These are phyloP conservation scores for Gobiocypris rarus DNA, from an alignment of 2,113 vertebrate genomes.

Conservation along the genomic window DNA sequence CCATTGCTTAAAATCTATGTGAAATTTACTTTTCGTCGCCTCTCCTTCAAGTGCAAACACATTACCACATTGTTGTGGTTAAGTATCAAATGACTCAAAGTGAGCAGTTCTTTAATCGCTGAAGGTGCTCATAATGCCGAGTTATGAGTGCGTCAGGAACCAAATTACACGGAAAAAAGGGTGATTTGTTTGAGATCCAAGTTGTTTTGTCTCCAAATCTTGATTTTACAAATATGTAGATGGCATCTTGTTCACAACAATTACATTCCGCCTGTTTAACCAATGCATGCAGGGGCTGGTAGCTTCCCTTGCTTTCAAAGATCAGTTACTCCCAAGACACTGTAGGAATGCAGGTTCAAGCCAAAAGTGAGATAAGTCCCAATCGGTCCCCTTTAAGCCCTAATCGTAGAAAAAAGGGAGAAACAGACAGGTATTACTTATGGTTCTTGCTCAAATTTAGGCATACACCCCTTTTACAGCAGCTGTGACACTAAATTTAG, in stretches of 20 bases:
- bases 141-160: not conserved
- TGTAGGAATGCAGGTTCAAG: not conserved
- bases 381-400: not conserved
- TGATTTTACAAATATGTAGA: constrained; percentile 18
- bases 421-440: not conserved
- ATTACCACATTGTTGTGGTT: constrained; percentile 24
- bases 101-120: not conserved
- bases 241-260: constrained; percentile 9
- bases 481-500: constrained; percentile 68
- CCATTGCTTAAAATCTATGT: constrained; percentile 11
- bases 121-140: not conserved
- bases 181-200: constrained; percentile 1
- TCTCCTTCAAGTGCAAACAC: constrained; percentile 24
- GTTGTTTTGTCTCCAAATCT: constrained; percentile 5
- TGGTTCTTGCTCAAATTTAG: not conserved
- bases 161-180: not conserved
- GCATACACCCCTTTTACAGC: constrained; percentile 50
- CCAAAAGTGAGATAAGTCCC: not conserved
- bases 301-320: constrained; percentile 7
- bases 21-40: not conserved
- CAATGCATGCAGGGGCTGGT: constrained; percentile 3
- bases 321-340: not conserved
- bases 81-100: constrained; percentile 22
- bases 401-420: not conserved
- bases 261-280: constrained; percentile 7